Conservation (phyloP, 92 coral and sea anemone genomes). For the Meandrina meandrites region DNA sequence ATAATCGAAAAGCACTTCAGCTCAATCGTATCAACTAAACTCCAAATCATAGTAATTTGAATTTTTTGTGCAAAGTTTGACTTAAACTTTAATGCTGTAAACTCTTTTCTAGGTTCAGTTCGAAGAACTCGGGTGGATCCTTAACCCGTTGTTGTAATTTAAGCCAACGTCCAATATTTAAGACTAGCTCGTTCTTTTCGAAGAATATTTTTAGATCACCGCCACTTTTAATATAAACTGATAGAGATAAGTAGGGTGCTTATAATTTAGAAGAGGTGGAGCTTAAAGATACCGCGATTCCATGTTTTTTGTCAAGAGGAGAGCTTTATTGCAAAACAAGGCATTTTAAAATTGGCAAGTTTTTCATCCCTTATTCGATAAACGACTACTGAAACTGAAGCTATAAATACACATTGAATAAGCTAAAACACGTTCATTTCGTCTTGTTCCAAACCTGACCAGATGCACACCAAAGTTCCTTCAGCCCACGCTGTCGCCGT, state of each 20-base stretch:
- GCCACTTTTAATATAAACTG: constrained; percentile 2
- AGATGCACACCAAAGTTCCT: not conserved
- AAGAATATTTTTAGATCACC: not conserved
- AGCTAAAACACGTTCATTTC: not conserved
- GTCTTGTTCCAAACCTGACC: not conserved
- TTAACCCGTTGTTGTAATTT: not conserved
- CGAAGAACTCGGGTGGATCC: not conserved
- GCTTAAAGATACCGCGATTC: not conserved
- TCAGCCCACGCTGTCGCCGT: not conserved
- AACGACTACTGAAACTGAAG: not conserved
- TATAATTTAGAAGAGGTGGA: constrained; percentile 2
- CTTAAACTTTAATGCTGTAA: not conserved
- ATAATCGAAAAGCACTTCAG: not conserved
- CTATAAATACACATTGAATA: not conserved
- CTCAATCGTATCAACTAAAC: not conserved
- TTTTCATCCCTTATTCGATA: not conserved
- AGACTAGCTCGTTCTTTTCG: not conserved
- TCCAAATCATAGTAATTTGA: not conserved
- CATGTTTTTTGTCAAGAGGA: constrained; percentile 17
- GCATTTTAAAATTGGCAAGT: not conserved
- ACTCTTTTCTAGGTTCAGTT: not conserved
- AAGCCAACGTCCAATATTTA: not conserved
- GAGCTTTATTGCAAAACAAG: constrained; percentile 10
- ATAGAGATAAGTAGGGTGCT: not conserved
- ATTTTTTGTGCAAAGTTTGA: not conserved